These are phyloP conservation scores for Blastomussa wellsi DNA, from an alignment of 92 coral and sea anemone species.

Conservation along the genomic window DNA sequence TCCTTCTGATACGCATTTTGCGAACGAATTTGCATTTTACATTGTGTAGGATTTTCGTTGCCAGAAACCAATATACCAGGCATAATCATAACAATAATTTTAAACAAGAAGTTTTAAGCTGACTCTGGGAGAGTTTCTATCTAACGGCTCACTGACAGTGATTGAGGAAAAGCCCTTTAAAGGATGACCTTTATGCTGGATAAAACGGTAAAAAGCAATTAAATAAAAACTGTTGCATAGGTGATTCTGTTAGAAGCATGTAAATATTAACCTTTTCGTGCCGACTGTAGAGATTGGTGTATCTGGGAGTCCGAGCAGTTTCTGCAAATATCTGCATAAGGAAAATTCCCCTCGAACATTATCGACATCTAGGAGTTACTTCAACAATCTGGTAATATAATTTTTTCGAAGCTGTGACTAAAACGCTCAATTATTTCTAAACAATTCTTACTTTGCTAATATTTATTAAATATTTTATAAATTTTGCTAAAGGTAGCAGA, in stretches of 20 bases:
- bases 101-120: slow-evolving; percentile 33
- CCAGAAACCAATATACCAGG: slow-evolving; percentile 12
- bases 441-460: slow-evolving; percentile 6
- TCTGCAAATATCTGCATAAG: background rate
- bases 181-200: background rate
- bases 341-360: background rate
- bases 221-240: slow-evolving; percentile 7
- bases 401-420: background rate
- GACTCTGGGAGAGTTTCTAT: background rate
- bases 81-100: slow-evolving; percentile 9
- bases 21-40: slow-evolving; percentile 28
- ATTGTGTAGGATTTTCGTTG: slow-evolving; percentile 6
- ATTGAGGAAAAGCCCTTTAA: background rate
- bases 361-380: background rate
- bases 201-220: background rate
- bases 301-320: background rate
- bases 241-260: background rate
- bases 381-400: background rate
- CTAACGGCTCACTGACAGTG: background rate
- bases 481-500: slow-evolving; percentile 26
- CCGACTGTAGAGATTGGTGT: background rate
- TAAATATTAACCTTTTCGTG: background rate
- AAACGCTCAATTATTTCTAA: background rate
- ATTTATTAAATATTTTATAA: slow-evolving; percentile 19
- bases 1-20: background rate